Evolutionary conservation across 2,888 invertebrate species (phyloP).

Genomic region (Crematogaster levior): DNA sequence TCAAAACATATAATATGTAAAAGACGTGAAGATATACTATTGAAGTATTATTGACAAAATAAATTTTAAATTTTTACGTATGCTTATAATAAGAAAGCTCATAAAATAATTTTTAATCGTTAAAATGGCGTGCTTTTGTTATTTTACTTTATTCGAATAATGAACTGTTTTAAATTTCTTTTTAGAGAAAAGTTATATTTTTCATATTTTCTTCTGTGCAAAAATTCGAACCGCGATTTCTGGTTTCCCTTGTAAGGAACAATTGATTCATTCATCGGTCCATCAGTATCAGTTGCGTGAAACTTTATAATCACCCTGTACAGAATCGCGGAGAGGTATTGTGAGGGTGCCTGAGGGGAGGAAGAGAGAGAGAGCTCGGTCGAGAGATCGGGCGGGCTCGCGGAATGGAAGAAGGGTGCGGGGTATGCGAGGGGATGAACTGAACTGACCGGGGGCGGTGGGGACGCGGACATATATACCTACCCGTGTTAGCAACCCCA

Average conservation of each 20-base stretch:
- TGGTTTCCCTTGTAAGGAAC: background rate
- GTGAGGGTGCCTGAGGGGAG: conserved; percentile 60
- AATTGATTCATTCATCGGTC: conserved; percentile 32
- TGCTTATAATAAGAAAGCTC: background rate
- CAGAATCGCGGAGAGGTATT: conserved; percentile 69
- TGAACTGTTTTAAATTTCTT: background rate
- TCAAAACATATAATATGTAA: background rate
- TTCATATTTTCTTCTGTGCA: background rate
- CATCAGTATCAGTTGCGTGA: conserved; percentile 68
- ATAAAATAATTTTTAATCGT: background rate
- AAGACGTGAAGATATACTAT: background rate
- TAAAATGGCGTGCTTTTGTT: background rate
- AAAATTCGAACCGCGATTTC: background rate
- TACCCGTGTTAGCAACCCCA: conserved; percentile 85
- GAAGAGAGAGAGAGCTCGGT: conserved; percentile 39
- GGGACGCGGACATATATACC: conserved; percentile 81
- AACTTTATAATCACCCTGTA: conserved; percentile 81
- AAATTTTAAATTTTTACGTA: background rate
- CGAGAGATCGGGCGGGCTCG: conserved; percentile 58
- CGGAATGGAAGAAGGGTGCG: conserved; percentile 49
- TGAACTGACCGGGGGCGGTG: conserved; percentile 73
- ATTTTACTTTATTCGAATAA: background rate
- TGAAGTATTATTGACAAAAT: background rate
- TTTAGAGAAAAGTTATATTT: background rate
- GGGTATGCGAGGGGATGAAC: conserved; percentile 44